Evolutionary conservation across 2,113 vertebrate genomes (phyloP), one percentile per base, ranked within the genome.

Genomic region (Lasiurus borealis): DNA sequence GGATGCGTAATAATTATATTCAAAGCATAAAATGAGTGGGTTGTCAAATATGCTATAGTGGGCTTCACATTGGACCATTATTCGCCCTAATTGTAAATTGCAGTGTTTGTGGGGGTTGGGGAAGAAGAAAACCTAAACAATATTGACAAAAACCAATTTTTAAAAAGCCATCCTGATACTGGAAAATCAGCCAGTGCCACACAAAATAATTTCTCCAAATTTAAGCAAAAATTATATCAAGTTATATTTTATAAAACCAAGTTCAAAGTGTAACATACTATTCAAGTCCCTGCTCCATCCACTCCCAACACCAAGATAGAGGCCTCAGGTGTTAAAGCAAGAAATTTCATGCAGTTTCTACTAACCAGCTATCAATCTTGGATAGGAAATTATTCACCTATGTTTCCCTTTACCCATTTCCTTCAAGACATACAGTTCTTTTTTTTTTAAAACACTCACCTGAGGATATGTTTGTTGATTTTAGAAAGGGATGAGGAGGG

Each of bases 1-100:
- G 36, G 71, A 94, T 76, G 57, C 83, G 52, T 90, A 94, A 95
- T 66, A 95, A 86, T 31, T 95, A 82, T 40, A 88, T 82, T 89
- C 81, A 96, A 94, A 84, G 29, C n/a, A 82, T 48, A 94, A 85
- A 92, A 88, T 80, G 14, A 90, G 34, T 85, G 10, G 40, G 29
- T 31, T 85, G 34, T 64, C 40, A 88, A 84, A 86, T 81, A 94
- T 15, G 50, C 83, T 91, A 21, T 16, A 76, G 48, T 0, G 4
- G 54, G 80, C 57, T 93, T 91, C 31, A 48, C 15, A 66, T 71
- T 92, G 16, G 15, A 73, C 84, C 25, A 76, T 57, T 88, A 92
- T 57, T 88, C 44, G 52, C 25, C 46, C 48, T 83, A 54, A n/a
- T 68, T 68, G 14, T 46, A 94, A 71, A 96, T 48, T 64, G 73